Base-by-base conservation (phyloP, 2,888 invertebrate species). In the Stomorhina lunata region DNA sequence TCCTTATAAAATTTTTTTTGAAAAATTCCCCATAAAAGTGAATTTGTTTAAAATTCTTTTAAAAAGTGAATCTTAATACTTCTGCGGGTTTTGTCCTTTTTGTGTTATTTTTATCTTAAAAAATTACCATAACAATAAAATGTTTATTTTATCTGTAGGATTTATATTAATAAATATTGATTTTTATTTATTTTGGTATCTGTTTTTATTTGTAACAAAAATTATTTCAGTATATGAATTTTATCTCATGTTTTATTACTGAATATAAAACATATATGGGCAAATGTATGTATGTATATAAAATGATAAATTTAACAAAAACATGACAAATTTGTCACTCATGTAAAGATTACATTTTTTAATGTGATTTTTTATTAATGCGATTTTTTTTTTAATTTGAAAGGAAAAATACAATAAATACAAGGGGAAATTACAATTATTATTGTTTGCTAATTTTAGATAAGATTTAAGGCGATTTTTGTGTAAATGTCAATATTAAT, bases 131-230 rank as follows among this genome's bases (percentile, higher is more conserved):
- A n/a, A n/a, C n/a, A n/a, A n/a, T n/a, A n/a, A n/a, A n/a, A n/a
- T n/a, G n/a, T n/a, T n/a, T n/a, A n/a, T n/a, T n/a, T n/a, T n/a
- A n/a, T n/a, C n/a, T 55, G 53, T 55, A 29, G 53, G 17, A 15
- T 55, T n/a, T 55, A 55, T 5, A 32, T 32, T 55, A 55, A 17
- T 55, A 55, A 55, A 55, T 55, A 55, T 29, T 55, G 53, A 55
- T 55, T 55, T 55, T n/a, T n/a, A n/a, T n/a, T n/a, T n/a, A n/a
- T n/a, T n/a, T n/a, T n/a, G n/a, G n/a, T n/a, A n/a, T n/a, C n/a
- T n/a, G n/a, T n/a, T n/a, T 55, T 37, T 37, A 37, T 10, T 37
- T 37, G 12, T 10, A 37, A 4, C 4, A n/a, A 37, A n/a, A 37
- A 37, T 2, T n/a, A 37, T 3, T n/a, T n/a, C 37, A n/a, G n/a